Conservation (phyloP, 2,888 invertebrate species). For the Andrena bucephala region DNA sequence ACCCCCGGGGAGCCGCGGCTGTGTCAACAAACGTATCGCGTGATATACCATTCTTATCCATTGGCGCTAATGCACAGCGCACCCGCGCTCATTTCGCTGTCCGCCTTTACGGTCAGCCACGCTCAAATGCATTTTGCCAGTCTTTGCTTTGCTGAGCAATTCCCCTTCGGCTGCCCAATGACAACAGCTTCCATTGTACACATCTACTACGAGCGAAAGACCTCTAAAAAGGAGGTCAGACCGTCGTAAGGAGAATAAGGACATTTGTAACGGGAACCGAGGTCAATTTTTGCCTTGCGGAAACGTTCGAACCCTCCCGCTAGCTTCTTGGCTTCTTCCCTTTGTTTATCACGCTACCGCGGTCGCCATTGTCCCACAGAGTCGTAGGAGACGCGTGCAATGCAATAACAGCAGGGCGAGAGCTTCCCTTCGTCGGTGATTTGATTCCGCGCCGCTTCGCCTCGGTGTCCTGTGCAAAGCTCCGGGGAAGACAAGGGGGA, state of each 20-base stretch:
- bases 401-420: background rate
- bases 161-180: background rate
- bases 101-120: too few species aligned
- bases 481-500: conserved; percentile 6
- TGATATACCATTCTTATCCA: conserved; percentile 3
- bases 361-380: background rate
- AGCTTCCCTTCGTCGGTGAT: background rate
- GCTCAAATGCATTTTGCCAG: background rate
- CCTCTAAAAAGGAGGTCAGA: too few species aligned
- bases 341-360: too few species aligned
- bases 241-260: too few species aligned
- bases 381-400: background rate
- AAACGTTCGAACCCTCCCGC: too few species aligned
- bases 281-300: background rate
- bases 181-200: too few species aligned
- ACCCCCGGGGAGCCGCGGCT: background rate
- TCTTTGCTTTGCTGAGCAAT: background rate
- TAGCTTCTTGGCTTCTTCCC: too few species aligned
- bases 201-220: too few species aligned
- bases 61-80: conserved; percentile 3
- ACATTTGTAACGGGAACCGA: background rate
- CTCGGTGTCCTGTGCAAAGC: background rate
- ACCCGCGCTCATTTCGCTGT: background rate
- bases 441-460: conserved; percentile 6
- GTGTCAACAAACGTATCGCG: conserved; percentile 31